Base-by-base conservation (phyloP, 2,888 invertebrate genomes). In the Proisotoma minuta region DNA sequence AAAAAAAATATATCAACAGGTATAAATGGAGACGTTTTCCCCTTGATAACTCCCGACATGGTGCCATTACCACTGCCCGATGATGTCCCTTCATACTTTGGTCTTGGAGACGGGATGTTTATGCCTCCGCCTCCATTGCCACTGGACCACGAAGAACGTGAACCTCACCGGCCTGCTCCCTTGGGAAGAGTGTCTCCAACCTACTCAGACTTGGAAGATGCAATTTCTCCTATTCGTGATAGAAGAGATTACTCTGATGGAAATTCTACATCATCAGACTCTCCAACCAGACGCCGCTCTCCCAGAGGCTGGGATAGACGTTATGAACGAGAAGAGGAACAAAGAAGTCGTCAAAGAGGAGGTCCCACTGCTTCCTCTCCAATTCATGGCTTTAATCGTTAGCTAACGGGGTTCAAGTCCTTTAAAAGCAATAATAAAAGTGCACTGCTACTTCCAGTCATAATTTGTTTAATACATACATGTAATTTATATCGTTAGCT, bases 391-490 rank as follows among this genome's bases (percentile, higher is more conserved):
- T 27, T 52, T 28, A 52, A 52, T 52, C 52, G 26, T 52, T 52
- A 5, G n/a, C n/a, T n/a, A n/a, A n/a, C n/a, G n/a, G n/a, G n/a
- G n/a, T n/a, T n/a, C n/a, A n/a, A 15, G 48, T 47, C n/a, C 26
- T 22, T 15, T 34, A 12, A 34, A 34, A 12, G 51, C 51, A 51
- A 28, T 51, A 26, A n/a, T 51, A 20, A 51, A 51, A 51, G 51
- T 28, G 28, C 51, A 26, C 51, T 51, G 51, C 51, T 24, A 24
- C 15, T 49, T 28, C 28, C 15, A 34, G 10, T 34, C 39, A 34
- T 34, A 34, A 34, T 12, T 18, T 51, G 28, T 51, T 51, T 51
- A 50, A 51, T 28, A 51, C 12, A 51, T 51, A 51, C 85, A n/a
- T n/a, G n/a, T n/a, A n/a, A n/a, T n/a, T n/a, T n/a, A n/a, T n/a